phyloP scores from a whole-genome alignment of 2,113 vertebrate species.

The Romanogobio albipinnatus region DNA sequence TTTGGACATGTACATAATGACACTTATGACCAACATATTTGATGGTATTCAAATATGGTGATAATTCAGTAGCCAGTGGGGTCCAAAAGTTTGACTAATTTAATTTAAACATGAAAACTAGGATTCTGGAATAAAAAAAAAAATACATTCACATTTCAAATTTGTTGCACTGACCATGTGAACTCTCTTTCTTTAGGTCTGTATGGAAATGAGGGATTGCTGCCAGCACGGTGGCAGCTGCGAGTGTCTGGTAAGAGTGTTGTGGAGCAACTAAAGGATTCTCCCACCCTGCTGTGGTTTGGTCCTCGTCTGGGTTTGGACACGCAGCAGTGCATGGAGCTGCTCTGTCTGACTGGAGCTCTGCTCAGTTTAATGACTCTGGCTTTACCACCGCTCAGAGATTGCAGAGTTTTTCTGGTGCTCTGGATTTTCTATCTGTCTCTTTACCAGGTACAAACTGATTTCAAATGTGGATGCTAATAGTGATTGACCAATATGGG shows the following conservation, averaged over 20 bases:
- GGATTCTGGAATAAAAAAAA: neutral
- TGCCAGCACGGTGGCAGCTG: constrained; percentile 82
- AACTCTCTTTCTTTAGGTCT: constrained; percentile 76
- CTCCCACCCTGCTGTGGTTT: constrained; percentile 89
- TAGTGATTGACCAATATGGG: neutral
- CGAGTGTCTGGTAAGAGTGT: constrained; percentile 80
- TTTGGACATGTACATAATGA: neutral
- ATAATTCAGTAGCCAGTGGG: neutral
- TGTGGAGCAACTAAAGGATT: constrained; percentile 80
- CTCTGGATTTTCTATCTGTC: constrained; percentile 87
- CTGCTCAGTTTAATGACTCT: constrained; percentile 76
- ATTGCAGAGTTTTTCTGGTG: constrained; percentile 81
- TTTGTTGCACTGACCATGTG: neutral
- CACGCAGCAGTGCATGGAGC: constrained; percentile 87
- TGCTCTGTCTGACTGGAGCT: constrained; percentile 82
- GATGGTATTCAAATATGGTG: neutral
- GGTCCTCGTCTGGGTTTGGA: constrained; percentile 83
- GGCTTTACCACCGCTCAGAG: constrained; percentile 74
- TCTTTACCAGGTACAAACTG: constrained; percentile 78
- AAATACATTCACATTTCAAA: neutral
- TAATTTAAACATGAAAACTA: neutral
- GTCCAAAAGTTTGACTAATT: neutral
- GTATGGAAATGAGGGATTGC: constrained; percentile 87
- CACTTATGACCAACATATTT: neutral
- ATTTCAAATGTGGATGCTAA: neutral